Evolutionary conservation across 2,888 invertebrate species (phyloP).

Genomic region (Stenoptilia bipunctidactyla): DNA sequence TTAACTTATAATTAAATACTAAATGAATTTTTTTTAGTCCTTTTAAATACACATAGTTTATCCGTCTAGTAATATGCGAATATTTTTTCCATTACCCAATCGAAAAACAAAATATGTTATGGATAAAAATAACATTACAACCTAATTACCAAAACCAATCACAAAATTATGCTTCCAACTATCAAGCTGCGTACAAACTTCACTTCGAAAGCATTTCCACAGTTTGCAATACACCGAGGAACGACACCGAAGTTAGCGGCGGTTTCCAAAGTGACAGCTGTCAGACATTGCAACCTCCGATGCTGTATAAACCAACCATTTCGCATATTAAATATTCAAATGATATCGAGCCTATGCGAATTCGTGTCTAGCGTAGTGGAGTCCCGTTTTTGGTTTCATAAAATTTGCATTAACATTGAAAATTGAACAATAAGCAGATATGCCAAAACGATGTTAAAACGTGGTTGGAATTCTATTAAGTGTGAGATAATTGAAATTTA

Average conservation of each 20-base stretch:
- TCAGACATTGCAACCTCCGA: background rate
- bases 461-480: too few relatives aligned
- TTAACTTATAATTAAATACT: too few relatives aligned
- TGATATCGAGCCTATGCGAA: slow-evolving; percentile 1
- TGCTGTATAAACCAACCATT: background rate
- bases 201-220: background rate
- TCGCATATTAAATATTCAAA: slow-evolving; percentile 1
- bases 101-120: too few relatives aligned
- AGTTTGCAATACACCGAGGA: background rate
- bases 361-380: background rate
- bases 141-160: too few relatives aligned
- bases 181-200: background rate
- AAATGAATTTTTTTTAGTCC: too few relatives aligned
- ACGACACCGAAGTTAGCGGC: background rate
- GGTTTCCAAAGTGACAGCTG: background rate
- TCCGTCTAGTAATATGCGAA: too few relatives aligned
- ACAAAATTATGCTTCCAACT: too few relatives aligned
- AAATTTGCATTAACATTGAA: slow-evolving; percentile 1
- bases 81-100: too few relatives aligned
- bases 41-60: too few relatives aligned
- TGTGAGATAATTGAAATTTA: too few relatives aligned
- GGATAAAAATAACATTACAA: too few relatives aligned
- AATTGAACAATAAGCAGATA: background rate
- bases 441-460: background rate
- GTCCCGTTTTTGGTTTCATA: background rate